Base-by-base conservation (phyloP, 2,797 vertebrate genomes). In the Psittacula derbiana region DNA sequence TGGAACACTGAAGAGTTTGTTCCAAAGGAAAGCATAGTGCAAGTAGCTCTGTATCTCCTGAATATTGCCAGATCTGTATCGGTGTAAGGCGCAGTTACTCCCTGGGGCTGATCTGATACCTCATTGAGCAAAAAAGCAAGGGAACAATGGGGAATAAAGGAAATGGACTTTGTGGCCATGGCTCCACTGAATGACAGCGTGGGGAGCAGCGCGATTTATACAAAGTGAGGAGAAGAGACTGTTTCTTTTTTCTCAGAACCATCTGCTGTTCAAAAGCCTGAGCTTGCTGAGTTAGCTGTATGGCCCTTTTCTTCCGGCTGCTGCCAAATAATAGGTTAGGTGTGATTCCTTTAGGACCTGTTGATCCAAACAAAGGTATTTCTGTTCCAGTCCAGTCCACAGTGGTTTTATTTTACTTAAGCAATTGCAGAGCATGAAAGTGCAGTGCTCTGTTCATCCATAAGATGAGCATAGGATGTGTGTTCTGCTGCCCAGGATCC, bases 331-430 rank as follows among this genome's bases (percentile, higher is more conserved):
- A 62, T 65, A 73, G 73, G 73, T 82, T 72, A 90, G n/a, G 47
- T 88, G 90, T 91, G 83, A 95, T 96, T 93, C 81, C 92, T 92
- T 90, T 92, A 95, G 94, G 93, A 90, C 84, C 43, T 73, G 60
- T 86, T 76, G 92, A 90, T 87, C 53, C 17, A 2, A 91, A 66
- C 95, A 90, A 74, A 72, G 55, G 72, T 65, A 64, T 87, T 96
- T 86, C 67, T 93, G 70, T 72, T 95, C 82, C 50, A 1, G 47
- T 80, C 33, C 69, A 4, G 1, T 80, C 72, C 70, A 8, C 46
- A 0, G 1, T 25, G 41, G 33, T 7, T 83, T 92, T 87, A 55
- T 79, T 88, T 90, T 18, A 12, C 4, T 47, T 11, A 49, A 73
- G 46, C 66, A 65, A 1, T 30, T 44, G 49, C 62, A 76, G 70